Evolutionary conservation across 2,113 vertebrate genomes (phyloP), one percentile per base, ranked within the genome.

Genomic region (Toxotes jaculatrix): DNA sequence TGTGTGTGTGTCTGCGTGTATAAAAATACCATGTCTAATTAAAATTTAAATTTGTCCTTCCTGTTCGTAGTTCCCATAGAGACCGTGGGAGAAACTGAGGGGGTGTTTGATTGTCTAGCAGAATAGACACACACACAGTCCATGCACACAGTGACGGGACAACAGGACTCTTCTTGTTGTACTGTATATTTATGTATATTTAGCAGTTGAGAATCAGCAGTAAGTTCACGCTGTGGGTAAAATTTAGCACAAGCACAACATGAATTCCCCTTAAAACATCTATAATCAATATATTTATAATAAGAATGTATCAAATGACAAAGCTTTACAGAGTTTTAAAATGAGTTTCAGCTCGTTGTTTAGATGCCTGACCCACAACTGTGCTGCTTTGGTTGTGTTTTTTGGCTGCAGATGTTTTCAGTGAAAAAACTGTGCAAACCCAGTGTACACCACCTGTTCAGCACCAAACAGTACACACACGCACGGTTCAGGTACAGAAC

Each of bases 31-130:
- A 55, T 60, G 8, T 19, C 67, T 77, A 63, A 87, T 88, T 78
- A 74, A 84, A 57, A 74, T 84, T 78, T 68, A 80, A 85, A 89
- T 79, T n/a, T 40, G 57, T 74, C 53, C 85, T 92, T 89, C 89
- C 87, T 90, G 83, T 75, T 62, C 34, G 14, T 4, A 17, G 68
- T 82, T 90, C 82, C 51, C 87, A 83, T 80, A 5, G 75, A n/a
- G 75, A 80, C 65, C 32, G 77, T 90, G 85, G 81, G 87, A 88
- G 75, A 79, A 53, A 42, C 47, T 4, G 21, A 32, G 23, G 7
- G 45, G 75, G 14, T 71, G 77, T 86, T 82, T 81, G 69, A 79
- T 80, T 65, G 79, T 71, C 61, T 19, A 62, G 49, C 4, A 56
- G 34, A n/a, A 32, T 19, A 74, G 23, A 65, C n/a, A 57, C 31